These are phyloP conservation scores for Ellobium chinense DNA, from an alignment of 2,888 invertebrate species.

Conservation along the genomic window DNA sequence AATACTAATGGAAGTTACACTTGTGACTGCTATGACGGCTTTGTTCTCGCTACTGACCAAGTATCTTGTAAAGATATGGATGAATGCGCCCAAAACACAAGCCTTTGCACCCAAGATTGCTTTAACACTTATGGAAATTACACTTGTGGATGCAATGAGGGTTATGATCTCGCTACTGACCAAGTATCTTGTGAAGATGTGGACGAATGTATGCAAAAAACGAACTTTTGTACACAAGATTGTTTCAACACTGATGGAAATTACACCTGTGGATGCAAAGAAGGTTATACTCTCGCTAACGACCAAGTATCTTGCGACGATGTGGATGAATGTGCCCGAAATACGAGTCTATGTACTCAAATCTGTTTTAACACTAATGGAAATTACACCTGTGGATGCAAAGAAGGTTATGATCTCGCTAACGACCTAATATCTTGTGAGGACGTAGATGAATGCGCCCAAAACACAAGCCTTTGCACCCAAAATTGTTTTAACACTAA, in stretches of 20 bases:
- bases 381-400: background rate
- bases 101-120: slow-evolving; percentile 57
- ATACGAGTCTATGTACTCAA: slow-evolving; percentile 52
- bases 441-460: background rate
- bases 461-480: background rate
- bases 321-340: slow-evolving; percentile 41
- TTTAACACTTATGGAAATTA: slow-evolving; percentile 78
- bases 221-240: background rate
- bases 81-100: slow-evolving; percentile 47
- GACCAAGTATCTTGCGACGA: slow-evolving; percentile 7
- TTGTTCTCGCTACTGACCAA: background rate
- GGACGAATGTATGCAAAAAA: background rate
- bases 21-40: background rate
- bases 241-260: background rate
- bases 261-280: background rate
- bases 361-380: slow-evolving; percentile 34
- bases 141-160: slow-evolving; percentile 61
- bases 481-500: background rate
- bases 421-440: background rate
- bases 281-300: background rate
- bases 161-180: slow-evolving; percentile 59
- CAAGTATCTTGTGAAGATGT: background rate
- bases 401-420: background rate
- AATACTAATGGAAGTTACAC: background rate
- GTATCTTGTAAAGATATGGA: slow-evolving; percentile 61